These are phyloP conservation scores for Rhabdophis nuchalis DNA, from an alignment of 2,797 vertebrate species.

Conservation along the genomic window DNA sequence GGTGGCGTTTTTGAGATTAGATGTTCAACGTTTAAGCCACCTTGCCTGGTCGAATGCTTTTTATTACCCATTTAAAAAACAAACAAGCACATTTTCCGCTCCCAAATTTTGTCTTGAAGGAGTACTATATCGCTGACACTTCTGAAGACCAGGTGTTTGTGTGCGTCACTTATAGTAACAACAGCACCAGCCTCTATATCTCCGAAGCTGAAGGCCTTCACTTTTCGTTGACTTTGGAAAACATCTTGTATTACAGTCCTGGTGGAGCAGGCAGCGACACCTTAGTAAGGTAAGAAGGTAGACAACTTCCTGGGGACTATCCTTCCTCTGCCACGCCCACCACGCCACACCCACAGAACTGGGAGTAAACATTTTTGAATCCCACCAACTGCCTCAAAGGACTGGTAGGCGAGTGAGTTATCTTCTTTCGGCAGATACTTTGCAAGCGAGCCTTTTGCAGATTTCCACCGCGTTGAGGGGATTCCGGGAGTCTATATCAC, in stretches of 20 bases:
- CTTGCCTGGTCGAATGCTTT: background rate
- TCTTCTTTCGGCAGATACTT: slow-evolving; percentile 78
- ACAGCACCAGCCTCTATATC: slow-evolving; percentile 93
- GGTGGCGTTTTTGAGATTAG: background rate
- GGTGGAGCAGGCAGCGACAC: slow-evolving; percentile 91
- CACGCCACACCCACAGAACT: too few relatives aligned
- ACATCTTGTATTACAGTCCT: slow-evolving; percentile 90
- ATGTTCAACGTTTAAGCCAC: background rate
- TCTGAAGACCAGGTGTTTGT: slow-evolving; percentile 98
- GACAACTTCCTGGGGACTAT: background rate
- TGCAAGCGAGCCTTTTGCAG: slow-evolving; percentile 91
- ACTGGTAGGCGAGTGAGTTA: background rate
- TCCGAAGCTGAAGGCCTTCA: slow-evolving; percentile 91
- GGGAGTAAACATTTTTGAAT: too few relatives aligned
- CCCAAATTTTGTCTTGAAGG: slow-evolving; percentile 68
- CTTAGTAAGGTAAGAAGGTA: slow-evolving; percentile 81
- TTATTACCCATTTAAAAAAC: background rate
- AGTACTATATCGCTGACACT: slow-evolving; percentile 93
- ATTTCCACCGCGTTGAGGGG: slow-evolving; percentile 92
- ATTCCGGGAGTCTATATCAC: slow-evolving; percentile 91
- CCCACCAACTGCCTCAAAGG: accelerated
- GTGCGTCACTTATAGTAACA: slow-evolving; percentile 91
- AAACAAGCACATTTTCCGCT: background rate
- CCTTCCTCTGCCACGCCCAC: too few relatives aligned
- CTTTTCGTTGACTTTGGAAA: slow-evolving; percentile 93